Evolutionary conservation across 1,140 invertebrate species (phyloP), one percentile per base, ranked within the genome.

Genomic region (Thalassaphorura encarpata): DNA sequence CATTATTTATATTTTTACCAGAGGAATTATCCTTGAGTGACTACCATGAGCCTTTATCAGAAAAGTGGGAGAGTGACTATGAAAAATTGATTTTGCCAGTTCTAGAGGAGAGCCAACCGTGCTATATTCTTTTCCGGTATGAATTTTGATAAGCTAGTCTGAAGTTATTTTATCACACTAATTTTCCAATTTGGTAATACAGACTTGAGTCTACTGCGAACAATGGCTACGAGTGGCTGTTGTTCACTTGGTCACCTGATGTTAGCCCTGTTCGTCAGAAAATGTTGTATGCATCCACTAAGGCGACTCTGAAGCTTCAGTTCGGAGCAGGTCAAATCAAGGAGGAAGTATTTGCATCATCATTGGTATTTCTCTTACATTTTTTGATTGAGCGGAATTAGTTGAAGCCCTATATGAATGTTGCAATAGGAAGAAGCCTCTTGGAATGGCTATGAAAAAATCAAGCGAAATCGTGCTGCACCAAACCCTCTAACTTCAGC

Each of bases 221-320:
- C 54, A 76, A 82, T 2, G 85, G 86, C 8, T 85, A 92, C 72
- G 86, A 95, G 67, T 99, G 95, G 95, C 69, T 98, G 0, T 78
- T 97, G 15, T 86, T 99, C 42, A 87, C 84, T 63, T 99, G 91
- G 89, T 91, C 85, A 23, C 94, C 94, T 3, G 94, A 97, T 68
- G 80, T 79, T 61, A 85, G 92, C 11, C 80, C 83, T 8, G 83
- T 93, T 3, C 78, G 94, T 58, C 85, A 97, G 67, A 99, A 99
- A 75, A 99, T 99, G 96, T 76, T 99, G 29, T 97, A 97, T 72
- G 96, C 96, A 0, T 97, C 94, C 0, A 99, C 96, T 0, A 94
- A 97, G 75, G 91, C 96, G 2, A 99, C 95, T 1, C 73, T 99
- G 1, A 99, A 97, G 73, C 84, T 84, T 66, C 92, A 97, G 73